Evolutionary conservation across 2,113 vertebrate genomes (phyloP).

Genomic region (Entomyzon cyanotis): DNA sequence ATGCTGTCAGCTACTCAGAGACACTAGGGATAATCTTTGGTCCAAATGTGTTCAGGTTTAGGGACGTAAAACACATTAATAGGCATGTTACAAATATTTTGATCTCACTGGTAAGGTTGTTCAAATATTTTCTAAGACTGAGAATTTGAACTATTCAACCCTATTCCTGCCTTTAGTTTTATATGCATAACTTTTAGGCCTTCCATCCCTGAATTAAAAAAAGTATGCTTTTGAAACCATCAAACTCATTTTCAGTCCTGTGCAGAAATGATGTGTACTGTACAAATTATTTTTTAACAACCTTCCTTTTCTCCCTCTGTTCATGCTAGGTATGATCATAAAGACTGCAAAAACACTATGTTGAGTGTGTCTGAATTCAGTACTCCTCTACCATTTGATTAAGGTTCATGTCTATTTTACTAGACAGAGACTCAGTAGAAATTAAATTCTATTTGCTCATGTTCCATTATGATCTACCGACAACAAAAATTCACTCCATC

Average conservation of each 20-base stretch:
- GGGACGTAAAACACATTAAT: neutral
- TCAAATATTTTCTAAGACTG: neutral
- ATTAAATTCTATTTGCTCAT: neutral
- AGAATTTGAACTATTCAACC: neutral
- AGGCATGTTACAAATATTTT: neutral
- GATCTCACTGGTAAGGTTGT: neutral
- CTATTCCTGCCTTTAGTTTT: neutral
- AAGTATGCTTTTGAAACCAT: neutral
- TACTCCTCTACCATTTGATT: neutral
- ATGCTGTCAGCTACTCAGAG: neutral
- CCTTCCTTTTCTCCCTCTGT: neutral
- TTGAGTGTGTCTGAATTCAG: neutral
- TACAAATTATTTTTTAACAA: neutral
- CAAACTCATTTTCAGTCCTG: neutral
- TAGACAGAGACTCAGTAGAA: neutral
- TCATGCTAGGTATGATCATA: neutral
- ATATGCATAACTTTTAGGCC: neutral
- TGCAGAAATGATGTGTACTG: neutral
- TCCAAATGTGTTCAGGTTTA: neutral
- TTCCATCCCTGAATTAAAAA: neutral
- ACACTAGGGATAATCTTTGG: neutral
- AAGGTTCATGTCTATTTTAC: neutral
- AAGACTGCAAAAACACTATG: neutral
- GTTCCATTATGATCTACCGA: neutral
- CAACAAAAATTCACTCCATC: neutral